Percentiles rank a stretch among this genome's conserved stretches.
Conservation (phyloP, 2,888 invertebrate species). For the Alloplasta piceator region DNA sequence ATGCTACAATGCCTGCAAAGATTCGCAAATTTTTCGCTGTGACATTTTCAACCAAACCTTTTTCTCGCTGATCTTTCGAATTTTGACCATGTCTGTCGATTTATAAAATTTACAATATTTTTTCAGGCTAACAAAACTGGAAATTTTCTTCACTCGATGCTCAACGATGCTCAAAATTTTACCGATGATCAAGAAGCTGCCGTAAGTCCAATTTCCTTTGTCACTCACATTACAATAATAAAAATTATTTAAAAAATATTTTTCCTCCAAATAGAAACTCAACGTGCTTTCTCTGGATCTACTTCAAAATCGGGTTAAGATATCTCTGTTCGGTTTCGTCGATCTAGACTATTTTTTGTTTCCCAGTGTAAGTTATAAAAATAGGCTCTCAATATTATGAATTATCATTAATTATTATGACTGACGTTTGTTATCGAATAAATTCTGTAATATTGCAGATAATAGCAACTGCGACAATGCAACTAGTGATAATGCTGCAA, state of each 20-base stretch:
- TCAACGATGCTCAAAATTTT: conserved; percentile 18
- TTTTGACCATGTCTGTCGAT: no score
- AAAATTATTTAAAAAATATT: not conserved
- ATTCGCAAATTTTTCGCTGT: no score
- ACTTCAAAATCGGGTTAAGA: conserved; percentile 36
- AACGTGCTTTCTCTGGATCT: conserved; percentile 45
- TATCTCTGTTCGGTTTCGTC: conserved; percentile 42
- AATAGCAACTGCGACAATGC: not conserved
- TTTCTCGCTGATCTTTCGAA: no score
- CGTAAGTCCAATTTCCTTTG: conserved; percentile 4
- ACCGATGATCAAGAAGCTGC: conserved; percentile 8
- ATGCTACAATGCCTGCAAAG: no score
- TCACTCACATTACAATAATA: no score
- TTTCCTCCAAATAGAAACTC: conserved; percentile 51
- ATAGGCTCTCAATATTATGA: not conserved
- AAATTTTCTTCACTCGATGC: conserved; percentile 25
- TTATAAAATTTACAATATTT: not conserved
- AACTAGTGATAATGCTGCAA: conserved; percentile 48
- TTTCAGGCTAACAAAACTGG: conserved; percentile 51
- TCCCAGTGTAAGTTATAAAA: conserved; percentile 12
- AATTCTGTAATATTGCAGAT: not conserved
- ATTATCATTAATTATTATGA: not conserved
- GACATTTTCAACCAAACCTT: no score
- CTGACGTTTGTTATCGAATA: not conserved
- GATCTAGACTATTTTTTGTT: conserved; percentile 38